Evolutionary conservation across 2,888 invertebrate genomes (phyloP), one percentile per base, ranked within the genome.

Genomic region (Dryococelus australis): DNA sequence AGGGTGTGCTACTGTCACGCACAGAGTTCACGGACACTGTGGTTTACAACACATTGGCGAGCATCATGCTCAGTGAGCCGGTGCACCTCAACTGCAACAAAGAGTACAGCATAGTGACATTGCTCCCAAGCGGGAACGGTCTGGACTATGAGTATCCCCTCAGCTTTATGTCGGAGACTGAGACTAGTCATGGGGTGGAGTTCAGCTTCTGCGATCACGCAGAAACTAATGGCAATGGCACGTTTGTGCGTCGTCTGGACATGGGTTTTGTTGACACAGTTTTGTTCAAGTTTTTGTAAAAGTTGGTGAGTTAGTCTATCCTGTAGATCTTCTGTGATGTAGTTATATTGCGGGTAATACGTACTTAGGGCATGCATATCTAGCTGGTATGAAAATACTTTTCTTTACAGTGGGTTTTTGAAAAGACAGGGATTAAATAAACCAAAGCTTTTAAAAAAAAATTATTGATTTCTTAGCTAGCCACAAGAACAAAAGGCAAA

Each of bases 221-320:
- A 24, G 88, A 87, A 43, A 84, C 87, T 5, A 83, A 85, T 27
- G 88, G 86, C 24, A 86, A 47, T 24, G 88, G 87, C 78, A 80
- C 88, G 26, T 88, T 89, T 84, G 88, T 87, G 13, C 87, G 88
- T 13, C 86, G 88, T 27, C 53, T 88, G 5, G 88, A 89, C 81
- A 88, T 88, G 88, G 89, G 89, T 26, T 89, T 88, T 85, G 81
- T 89, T 12, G 88, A 89, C 86, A 86, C 88, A 27, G 28, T 89
- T 53, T 87, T 89, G 20, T 89, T 87, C 84, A 65, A 65, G n/a
- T 65, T 65, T 65, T 65, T 65, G 8, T 65, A 65, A 51, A 51
- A 20, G 65, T 20, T 24, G 8, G n/a, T 24, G 8, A 9, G 20
- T n/a, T 65, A 16, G 8, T 65, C 8, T n/a, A 65, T n/a, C 8